Evolutionary conservation across 1,140 invertebrate genomes (phyloP), one percentile per base, ranked within the genome.

Genomic region (Amyelois transitella): DNA sequence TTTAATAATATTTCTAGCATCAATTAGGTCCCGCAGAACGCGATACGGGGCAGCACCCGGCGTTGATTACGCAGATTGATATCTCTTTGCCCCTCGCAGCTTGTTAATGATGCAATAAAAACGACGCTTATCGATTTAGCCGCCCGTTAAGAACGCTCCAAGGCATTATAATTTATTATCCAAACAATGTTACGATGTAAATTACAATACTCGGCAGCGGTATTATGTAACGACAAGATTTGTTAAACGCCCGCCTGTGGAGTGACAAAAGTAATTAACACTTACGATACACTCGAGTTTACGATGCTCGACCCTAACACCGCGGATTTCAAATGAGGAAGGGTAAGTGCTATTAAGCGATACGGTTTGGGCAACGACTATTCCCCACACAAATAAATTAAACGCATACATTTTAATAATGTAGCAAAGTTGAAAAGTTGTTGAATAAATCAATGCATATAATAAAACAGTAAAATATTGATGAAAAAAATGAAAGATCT

Each of bases 51-150:
- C 69, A 69, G 74, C 70, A 80, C 68, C 75, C 68, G 81, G 68
- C 72, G 75, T 81, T 80, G 84, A 87, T 84, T 81, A 77, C 81
- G 69, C 75, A 81, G 75, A 86, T 83, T 82, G 77, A 78, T 75
- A 85, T 82, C 80, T 70, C 60, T 66, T 69, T 64, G 63, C 75
- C 76, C 43, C 72, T 75, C 69, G 69, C 60, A 64, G 76, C 72
- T 69, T 69, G 80, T 83, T 83, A 85, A 85, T 83, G 81, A 81
- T 81, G 83, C 75, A 75, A 83, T 86, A 84, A 86, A 82, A 79
- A 79, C 72, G 74, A 70, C 72, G 75, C 78, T 82, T 87, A 83
- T 85, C 77, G 78, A 82, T 75, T 82, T 77, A 79, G 70, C 76
- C 72, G 64, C 64, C 72, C 66, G 77, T 77, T 77, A 77, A 80